Percentiles rank a stretch among this genome's conserved stretches.
Evolutionary conservation across 2,888 invertebrate genomes (phyloP).

Genomic region (Pristionchus arcanus): DNA sequence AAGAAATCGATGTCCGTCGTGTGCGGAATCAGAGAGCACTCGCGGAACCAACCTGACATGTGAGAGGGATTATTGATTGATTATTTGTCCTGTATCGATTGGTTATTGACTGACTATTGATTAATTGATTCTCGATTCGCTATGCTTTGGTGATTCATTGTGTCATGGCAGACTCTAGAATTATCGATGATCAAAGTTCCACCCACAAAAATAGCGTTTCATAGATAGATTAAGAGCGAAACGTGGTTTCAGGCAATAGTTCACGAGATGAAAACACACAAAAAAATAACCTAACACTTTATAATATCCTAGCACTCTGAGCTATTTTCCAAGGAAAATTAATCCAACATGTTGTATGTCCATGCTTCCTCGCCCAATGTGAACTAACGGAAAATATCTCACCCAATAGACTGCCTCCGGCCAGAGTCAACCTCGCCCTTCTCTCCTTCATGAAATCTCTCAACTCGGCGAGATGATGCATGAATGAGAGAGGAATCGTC

Average conservation of each 20-base stretch:
- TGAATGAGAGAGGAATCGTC: slow-evolving; percentile 34
- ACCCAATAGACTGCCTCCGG: slow-evolving; percentile 27
- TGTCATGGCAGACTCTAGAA: too few species aligned
- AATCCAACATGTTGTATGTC: too few species aligned
- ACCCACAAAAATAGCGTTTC: not conserved
- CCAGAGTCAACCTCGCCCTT: slow-evolving; percentile 40
- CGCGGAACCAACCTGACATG: slow-evolving; percentile 47
- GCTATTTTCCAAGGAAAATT: too few species aligned
- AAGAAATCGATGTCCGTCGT: slow-evolving; percentile 54
- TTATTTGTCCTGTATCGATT: too few species aligned
- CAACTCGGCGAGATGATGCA: slow-evolving; percentile 2
- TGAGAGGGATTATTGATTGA: not conserved
- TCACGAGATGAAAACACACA: too few species aligned
- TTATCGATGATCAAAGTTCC: too few species aligned
- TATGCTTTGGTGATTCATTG: too few species aligned
- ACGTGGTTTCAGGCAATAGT: too few species aligned
- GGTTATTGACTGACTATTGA: too few species aligned
- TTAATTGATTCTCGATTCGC: too few species aligned
- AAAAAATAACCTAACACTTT: too few species aligned
- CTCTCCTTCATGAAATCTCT: slow-evolving; percentile 40
- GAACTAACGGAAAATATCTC: not conserved
- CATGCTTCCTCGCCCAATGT: not conserved
- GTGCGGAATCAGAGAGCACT: slow-evolving; percentile 51
- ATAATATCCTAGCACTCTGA: too few species aligned
- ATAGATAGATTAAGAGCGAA: not conserved